Base-by-base conservation (phyloP, 2,797 vertebrate genomes). In the Sebastes matsubarae region DNA sequence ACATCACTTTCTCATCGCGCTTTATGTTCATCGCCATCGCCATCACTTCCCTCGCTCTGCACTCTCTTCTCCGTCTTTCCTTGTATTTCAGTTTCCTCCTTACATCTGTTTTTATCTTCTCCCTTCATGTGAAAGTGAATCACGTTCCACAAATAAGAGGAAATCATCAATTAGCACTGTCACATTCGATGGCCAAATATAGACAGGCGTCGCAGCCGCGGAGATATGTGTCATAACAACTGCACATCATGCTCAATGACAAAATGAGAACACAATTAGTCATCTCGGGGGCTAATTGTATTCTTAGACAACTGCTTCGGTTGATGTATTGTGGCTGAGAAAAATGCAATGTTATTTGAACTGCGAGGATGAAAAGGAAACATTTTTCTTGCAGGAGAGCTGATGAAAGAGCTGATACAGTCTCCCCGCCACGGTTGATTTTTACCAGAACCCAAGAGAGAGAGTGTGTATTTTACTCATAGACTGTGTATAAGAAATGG, bases 181-280 rank as follows among this genome's bases (percentile, higher is more conserved):
- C 77, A 73, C 66, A 65, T 63, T 38, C 60, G 84, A 85, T 10
- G 80, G 76, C 82, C 78, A 89, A 89, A 88, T 90, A 89, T 88
- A 91, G 86, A 84, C 80, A 13, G 30, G 81, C 59, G 29, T 58
- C 57, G 25, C 81, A 74, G 81, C 68, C 54, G 72, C 83, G 72
- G 75, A 77, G 57, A 80, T 66, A 32, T 63, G 80, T 88, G 87
- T 89, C 90, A 88, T 38, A 89, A 90, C 79, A 89, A 80, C 73
- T 68, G 82, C 78, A 52, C 87, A 75, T 91, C 76, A 69, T 2
- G 72, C 75, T 85, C 77, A 72, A 11, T 70, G 84, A 75, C 87
- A 79, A 86, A 81, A 82, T n/a, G 36, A 77, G 79, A 79, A 63
- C 58, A 72, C 79, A 85, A 85, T 91, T 83, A 89, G 88, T 80